Conservation (phyloP, 2,113 vertebrate genomes). For the Oreocharis arfaki region DNA sequence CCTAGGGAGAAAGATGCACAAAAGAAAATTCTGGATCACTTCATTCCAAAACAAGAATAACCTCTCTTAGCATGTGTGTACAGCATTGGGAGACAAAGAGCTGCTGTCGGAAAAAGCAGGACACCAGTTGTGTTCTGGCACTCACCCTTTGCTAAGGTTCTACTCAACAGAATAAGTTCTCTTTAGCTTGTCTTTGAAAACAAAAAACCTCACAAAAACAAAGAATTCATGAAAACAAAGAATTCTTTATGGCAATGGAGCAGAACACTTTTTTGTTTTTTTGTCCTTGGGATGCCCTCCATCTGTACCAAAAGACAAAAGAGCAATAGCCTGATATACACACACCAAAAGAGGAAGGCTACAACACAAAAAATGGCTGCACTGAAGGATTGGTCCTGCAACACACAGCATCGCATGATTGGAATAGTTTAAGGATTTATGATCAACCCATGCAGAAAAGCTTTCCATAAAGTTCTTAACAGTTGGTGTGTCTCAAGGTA, state of each 20-base stretch:
- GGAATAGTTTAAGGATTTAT: neutral
- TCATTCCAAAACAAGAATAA: neutral
- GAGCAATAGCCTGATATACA: neutral
- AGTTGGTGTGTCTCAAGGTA: neutral
- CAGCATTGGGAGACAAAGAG: neutral
- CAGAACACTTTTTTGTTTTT: neutral
- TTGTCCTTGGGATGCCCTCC: neutral
- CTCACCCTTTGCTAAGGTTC: neutral
- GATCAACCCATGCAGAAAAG: neutral
- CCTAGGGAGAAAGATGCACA: neutral
- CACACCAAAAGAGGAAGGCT: neutral
- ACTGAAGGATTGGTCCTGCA: neutral
- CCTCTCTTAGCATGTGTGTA: neutral
- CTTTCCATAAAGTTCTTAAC: neutral
- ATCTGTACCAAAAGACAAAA: neutral
- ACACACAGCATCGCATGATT: neutral
- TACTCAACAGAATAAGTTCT: neutral
- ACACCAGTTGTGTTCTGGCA: neutral
- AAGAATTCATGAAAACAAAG: neutral
- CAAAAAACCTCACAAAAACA: neutral
- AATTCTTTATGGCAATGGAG: neutral
- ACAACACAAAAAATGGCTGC: neutral
- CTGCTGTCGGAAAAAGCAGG: neutral
- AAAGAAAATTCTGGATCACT: neutral
- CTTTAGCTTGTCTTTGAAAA: neutral